Evolutionary conservation across 2,113 vertebrate species (phyloP), one percentile per base, ranked within the genome.

Genomic region (Colistium nudipinnis): DNA sequence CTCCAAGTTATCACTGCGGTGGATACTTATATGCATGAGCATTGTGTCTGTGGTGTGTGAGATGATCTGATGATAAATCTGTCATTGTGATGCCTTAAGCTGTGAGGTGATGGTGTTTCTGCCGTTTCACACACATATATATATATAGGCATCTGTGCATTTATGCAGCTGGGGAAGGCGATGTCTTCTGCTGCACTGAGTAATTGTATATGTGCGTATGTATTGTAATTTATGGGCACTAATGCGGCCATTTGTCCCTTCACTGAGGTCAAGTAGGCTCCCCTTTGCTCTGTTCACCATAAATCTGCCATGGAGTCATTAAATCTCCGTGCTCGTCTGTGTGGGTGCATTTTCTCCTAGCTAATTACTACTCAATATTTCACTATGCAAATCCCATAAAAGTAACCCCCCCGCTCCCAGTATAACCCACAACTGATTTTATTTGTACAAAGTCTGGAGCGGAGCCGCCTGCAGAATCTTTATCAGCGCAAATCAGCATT

Each of bases 201-300:
- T 62, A 38, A 56, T 51, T 77, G 43, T 62, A 38, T 45, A 16
- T 9, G 17, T 54, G 63, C 59, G 62, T 63, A 9, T 48, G 25
- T 67, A 36, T 71, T 52, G 39, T 88, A 87, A 91, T 90, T 84
- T 84, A 77, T 82, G 68, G 65, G 61, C 48, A 31, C 80, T 89
- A 89, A 89, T 87, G 78, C 64, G 25, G 77, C 72, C 77, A 74
- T 91, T 88, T 90, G 83, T 91, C 70, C 79, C 83, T 55, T 81
- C 62, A 61, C 28, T 30, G 62, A 70, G 85, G 88, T 91, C 84
- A 89, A 89, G 84, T 87, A 72, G 74, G 69, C 70, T 87, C 84
- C 76, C 76, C 72, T 82, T 87, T 86, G 74, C 78, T 85, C 80
- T 63, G 1, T 71, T 81, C 72, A 20, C 54, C 67, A 43, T 67